These are phyloP conservation scores for Neosilurus mollespiculum DNA, from an alignment of 2,797 vertebrate species.

Conservation along the genomic window DNA sequence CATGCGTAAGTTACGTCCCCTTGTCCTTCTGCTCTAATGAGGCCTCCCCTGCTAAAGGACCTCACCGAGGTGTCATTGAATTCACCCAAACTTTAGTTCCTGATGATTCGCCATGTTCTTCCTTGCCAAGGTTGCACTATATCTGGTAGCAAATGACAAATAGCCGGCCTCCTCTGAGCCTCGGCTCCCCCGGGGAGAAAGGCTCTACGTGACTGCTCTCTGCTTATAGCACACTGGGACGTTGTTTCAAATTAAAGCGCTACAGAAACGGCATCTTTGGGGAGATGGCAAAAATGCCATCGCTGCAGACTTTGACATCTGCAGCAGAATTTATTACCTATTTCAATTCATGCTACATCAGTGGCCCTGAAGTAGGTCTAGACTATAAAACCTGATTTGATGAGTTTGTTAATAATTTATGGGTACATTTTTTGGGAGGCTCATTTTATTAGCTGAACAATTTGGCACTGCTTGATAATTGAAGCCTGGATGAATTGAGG, in stretches of 20 bases:
- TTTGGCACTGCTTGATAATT: neutral
- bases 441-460: neutral
- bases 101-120: constrained; percentile 59
- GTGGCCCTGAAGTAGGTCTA: constrained; percentile 28
- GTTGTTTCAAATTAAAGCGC: constrained; percentile 60
- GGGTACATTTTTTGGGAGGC: neutral
- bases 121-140: constrained; percentile 64
- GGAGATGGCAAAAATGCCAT: constrained; percentile 43
- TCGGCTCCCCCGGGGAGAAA: constrained; percentile 52
- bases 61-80: constrained; percentile 55
- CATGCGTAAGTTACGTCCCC: constrained; percentile 43
- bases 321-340: constrained; percentile 34
- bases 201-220: constrained; percentile 49
- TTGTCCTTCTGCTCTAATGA: constrained; percentile 60
- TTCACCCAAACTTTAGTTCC: constrained; percentile 59
- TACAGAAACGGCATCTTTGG: constrained; percentile 47
- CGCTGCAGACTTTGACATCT: constrained; percentile 23
- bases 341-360: constrained; percentile 27
- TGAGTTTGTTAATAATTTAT: constrained; percentile 22
- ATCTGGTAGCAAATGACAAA: constrained; percentile 66
- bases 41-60: constrained; percentile 48
- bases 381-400: constrained; percentile 24
- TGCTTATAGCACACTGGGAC: constrained; percentile 55
- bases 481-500: neutral
- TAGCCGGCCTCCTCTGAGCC: constrained; percentile 52